Conservation (phyloP, 1,140 invertebrate genomes). For the Neodiprion pinetum region DNA sequence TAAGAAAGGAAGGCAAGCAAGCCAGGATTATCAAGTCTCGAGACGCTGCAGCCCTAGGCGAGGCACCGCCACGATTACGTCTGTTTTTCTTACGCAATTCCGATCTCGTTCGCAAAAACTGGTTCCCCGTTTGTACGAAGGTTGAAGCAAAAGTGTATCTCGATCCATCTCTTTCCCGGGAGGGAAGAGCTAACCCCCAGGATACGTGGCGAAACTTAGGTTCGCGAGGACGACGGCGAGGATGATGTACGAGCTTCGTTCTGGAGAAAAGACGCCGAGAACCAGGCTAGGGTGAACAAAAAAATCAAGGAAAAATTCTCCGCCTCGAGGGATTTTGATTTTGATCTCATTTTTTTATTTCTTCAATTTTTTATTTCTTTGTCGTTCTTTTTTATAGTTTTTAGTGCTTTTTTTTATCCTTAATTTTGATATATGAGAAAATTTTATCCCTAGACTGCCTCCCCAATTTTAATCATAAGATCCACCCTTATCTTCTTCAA, state of each 20-base stretch:
- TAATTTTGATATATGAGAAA: no score
- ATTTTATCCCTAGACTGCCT: no score
- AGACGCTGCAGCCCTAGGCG: not conserved
- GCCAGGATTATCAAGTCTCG: slow-evolving; percentile 5
- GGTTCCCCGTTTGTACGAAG: not conserved
- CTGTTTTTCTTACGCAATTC: slow-evolving; percentile 16
- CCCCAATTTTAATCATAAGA: no score
- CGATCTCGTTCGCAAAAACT: slow-evolving; percentile 11
- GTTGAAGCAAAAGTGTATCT: not conserved
- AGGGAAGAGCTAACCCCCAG: not conserved
- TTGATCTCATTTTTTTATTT: not conserved
- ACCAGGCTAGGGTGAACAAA: not conserved
- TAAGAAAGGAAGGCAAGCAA: not conserved
- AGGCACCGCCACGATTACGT: not conserved
- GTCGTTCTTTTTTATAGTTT: no score
- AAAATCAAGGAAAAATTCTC: not conserved
- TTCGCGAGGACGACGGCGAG: not conserved
- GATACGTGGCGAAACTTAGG: not conserved
- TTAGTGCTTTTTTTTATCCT: no score
- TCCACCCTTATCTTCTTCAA: no score
- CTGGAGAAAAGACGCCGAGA: not conserved
- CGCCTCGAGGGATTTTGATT: not conserved
- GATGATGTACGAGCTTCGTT: slow-evolving; percentile 5
- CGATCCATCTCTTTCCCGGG: not conserved
- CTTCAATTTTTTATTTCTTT: no score